Percentiles rank a stretch among this genome's conserved stretches.
phyloP scores from a whole-genome alignment of 2,113 vertebrate species.

The Engystomops pustulosus region DNA sequence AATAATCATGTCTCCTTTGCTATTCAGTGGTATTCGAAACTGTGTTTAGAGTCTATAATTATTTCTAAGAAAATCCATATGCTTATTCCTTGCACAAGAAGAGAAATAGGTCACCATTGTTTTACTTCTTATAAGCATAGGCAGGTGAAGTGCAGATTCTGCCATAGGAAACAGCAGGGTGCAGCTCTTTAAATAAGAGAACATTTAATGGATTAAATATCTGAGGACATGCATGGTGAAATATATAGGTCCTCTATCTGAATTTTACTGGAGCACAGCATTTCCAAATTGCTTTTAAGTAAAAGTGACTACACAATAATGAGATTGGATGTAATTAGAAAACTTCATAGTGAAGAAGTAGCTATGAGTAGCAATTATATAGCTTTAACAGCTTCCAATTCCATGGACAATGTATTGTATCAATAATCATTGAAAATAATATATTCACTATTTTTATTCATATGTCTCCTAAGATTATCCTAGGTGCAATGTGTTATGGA shows the following conservation, averaged over 20 bases:
- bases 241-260: constrained; percentile 1
- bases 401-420: not conserved
- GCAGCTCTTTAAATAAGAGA: constrained; percentile 30
- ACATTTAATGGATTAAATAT: constrained; percentile 19
- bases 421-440: too few species aligned
- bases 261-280: constrained; percentile 20
- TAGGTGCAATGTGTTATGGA: too few species aligned
- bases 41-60: not conserved
- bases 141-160: not conserved
- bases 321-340: not conserved
- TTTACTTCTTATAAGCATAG: not conserved
- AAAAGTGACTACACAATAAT: constrained; percentile 10
- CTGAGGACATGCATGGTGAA: not conserved
- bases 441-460: too few species aligned
- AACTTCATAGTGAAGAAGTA: not conserved
- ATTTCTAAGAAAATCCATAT: constrained; percentile 2
- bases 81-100: not conserved
- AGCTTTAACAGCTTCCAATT: not conserved
- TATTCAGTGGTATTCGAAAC: not conserved
- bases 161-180: constrained; percentile 19
- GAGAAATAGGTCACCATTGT: not conserved
- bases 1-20: not conserved
- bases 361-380: not conserved
- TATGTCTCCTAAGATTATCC: too few species aligned
- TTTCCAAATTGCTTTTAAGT: constrained; percentile 2